Evolutionary conservation across 1,140 invertebrate genomes (phyloP).

Genomic region (Diabrotica virgifera): DNA sequence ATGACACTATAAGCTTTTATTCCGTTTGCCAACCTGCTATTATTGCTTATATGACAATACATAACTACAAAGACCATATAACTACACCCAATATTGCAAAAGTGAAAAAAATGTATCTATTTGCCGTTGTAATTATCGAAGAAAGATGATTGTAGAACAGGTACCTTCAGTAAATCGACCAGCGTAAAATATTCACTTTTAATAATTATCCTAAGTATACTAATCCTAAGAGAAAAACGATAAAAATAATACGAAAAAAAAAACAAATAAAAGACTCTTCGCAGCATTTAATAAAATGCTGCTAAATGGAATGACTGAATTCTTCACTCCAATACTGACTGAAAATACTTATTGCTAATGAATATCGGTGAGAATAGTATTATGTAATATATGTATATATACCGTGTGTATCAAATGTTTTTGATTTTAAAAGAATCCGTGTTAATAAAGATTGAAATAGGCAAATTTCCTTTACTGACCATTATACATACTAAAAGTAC

Average conservation of each 20-base stretch:
- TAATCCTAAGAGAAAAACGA: conserved; percentile 3
- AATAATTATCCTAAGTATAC: neutral
- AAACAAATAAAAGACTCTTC: conserved; percentile 29
- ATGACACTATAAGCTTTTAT: too few species aligned
- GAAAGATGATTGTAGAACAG: neutral
- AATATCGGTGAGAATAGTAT: conserved; percentile 37
- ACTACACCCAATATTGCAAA: too few species aligned
- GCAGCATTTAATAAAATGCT: conserved; percentile 16
- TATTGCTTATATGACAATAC: too few species aligned
- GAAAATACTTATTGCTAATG: conserved; percentile 46
- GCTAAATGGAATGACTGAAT: conserved; percentile 40
- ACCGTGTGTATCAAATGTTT: conserved; percentile 3
- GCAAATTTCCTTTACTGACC: too few species aligned
- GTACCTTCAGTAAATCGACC: neutral
- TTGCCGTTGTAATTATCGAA: too few species aligned
- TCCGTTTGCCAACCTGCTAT: too few species aligned
- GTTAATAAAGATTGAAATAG: too few species aligned
- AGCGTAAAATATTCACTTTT: neutral
- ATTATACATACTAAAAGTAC: too few species aligned
- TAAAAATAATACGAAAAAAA: conserved; percentile 30
- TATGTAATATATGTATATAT: conserved; percentile 30
- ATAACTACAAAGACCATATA: too few species aligned
- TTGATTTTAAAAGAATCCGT: too few species aligned
- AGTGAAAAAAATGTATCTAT: too few species aligned
- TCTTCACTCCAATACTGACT: conserved; percentile 46